Evolutionary conservation across 2,888 invertebrate genomes (phyloP).

Genomic region (Silvanus unidentatus): DNA sequence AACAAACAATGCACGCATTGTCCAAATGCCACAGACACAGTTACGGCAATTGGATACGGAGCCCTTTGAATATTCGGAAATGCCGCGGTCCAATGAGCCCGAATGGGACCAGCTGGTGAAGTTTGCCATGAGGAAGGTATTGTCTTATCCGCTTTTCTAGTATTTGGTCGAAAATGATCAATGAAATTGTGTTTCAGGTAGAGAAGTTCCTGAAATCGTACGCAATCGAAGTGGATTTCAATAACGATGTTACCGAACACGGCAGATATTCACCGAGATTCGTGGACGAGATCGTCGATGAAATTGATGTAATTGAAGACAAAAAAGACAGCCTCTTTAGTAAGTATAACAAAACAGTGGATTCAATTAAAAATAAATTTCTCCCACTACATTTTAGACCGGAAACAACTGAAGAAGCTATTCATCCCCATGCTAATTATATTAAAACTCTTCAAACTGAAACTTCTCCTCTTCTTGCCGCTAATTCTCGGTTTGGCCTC

Average conservation of each 20-base stretch:
- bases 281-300: slow-evolving; percentile 76
- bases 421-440: slow-evolving; percentile 77
- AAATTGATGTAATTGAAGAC: slow-evolving; percentile 75
- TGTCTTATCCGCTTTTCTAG: too few species aligned
- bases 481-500: slow-evolving; percentile 77
- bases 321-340: slow-evolving; percentile 75
- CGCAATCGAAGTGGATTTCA: slow-evolving; percentile 67
- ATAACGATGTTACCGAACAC: slow-evolving; percentile 68
- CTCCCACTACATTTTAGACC: slow-evolving; percentile 54
- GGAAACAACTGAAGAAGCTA: slow-evolving; percentile 74
- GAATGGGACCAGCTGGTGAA: slow-evolving; percentile 79
- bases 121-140: slow-evolving; percentile 67
- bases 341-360: slow-evolving; percentile 49
- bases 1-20: slow-evolving; percentile 65
- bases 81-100: slow-evolving; percentile 65
- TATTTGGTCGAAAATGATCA: too few species aligned
- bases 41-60: slow-evolving; percentile 64
- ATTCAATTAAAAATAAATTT: background rate
- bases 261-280: slow-evolving; percentile 75
- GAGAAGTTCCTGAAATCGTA: slow-evolving; percentile 71
- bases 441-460: slow-evolving; percentile 77
- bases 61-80: slow-evolving; percentile 66
- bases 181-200: slow-evolving; percentile 28
- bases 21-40: slow-evolving; percentile 63
- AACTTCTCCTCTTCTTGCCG: slow-evolving; percentile 73